A percentile compares a stretch with the other conserved stretches of the same genome.
These are phyloP conservation scores for Sigmodon hispidus DNA, from an alignment of 2,113 vertebrate species.

Conservation along the genomic window DNA sequence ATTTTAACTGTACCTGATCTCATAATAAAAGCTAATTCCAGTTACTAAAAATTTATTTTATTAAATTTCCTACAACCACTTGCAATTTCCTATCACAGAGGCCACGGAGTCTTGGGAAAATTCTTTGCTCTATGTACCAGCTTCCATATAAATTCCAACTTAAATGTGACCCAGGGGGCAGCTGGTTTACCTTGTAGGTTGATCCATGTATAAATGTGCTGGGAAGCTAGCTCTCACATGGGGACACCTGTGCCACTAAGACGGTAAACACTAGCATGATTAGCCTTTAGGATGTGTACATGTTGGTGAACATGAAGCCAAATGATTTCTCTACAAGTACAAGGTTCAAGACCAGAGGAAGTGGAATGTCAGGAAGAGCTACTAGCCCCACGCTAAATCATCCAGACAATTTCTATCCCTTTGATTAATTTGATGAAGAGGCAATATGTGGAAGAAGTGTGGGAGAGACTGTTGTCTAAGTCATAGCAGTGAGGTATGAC, in stretches of 20 bases:
- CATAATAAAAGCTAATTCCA: slow-evolving; percentile 61
- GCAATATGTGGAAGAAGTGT: not conserved
- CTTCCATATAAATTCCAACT: not conserved
- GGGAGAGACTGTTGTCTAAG: too few species aligned
- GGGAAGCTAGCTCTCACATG: not conserved
- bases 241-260: not conserved
- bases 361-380: not conserved
- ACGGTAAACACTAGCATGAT: not conserved
- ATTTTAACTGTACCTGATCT: slow-evolving; percentile 63
- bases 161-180: not conserved
- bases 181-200: not conserved
- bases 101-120: not conserved
- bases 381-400: not conserved
- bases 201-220: not conserved
- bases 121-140: not conserved
- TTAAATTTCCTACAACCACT: slow-evolving; percentile 60
- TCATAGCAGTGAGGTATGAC: not conserved
- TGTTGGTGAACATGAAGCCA: not conserved
- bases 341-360: not conserved
- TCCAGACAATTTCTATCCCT: not conserved
- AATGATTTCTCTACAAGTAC: not conserved
- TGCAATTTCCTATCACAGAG: slow-evolving; percentile 63
- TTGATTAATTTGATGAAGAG: not conserved
- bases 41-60: slow-evolving; percentile 60
- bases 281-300: not conserved